Evolutionary conservation across 2,797 vertebrate species (phyloP).

Genomic region (Gallinago solitaria): DNA sequence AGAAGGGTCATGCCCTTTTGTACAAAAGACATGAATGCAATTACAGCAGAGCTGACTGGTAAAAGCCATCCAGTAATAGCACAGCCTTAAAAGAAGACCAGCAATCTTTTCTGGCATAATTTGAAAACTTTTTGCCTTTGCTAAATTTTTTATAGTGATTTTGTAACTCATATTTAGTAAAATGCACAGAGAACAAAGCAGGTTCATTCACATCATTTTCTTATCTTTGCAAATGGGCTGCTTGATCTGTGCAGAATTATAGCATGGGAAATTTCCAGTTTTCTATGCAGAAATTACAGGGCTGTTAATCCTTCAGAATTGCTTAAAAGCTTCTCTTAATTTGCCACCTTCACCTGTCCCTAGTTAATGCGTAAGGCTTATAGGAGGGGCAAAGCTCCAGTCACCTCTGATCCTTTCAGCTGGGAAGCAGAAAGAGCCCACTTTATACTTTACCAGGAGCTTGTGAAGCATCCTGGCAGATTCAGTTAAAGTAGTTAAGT

Average conservation of each 20-base stretch:
- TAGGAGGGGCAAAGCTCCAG: background rate
- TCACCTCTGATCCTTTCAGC: background rate
- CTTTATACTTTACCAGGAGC: background rate
- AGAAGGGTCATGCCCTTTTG: slow-evolving; percentile 6
- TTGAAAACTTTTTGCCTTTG: slow-evolving; percentile 16
- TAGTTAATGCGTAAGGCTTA: background rate
- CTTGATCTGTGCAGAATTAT: background rate
- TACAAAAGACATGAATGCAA: background rate
- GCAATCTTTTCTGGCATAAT: background rate
- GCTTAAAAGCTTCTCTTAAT: background rate
- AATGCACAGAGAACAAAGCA: background rate
- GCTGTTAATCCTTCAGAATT: background rate
- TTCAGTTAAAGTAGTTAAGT: background rate
- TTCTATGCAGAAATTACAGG: background rate
- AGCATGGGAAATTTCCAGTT: background rate
- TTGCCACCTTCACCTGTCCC: background rate
- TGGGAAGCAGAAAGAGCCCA: background rate
- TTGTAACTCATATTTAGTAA: background rate
- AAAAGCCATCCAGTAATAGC: background rate
- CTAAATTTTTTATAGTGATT: background rate
- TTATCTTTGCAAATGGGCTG: background rate
- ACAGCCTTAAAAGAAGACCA: background rate
- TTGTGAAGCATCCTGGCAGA: background rate
- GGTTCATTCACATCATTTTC: background rate
- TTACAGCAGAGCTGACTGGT: background rate